phyloP scores from a whole-genome alignment of 2,113 vertebrate species.

The Phasianus colchicus region DNA sequence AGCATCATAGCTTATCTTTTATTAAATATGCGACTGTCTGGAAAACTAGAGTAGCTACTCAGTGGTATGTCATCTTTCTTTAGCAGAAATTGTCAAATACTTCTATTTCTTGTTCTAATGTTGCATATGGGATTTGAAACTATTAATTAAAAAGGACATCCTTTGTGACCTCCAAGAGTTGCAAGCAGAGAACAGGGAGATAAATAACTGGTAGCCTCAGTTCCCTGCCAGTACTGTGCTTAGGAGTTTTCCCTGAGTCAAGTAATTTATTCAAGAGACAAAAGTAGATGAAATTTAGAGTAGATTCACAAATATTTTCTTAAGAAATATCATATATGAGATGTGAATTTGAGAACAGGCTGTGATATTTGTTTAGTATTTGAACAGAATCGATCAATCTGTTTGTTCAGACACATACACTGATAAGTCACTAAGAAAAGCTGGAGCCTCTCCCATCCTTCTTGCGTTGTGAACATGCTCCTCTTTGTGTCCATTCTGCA shows the following conservation, averaged over 20 bases:
- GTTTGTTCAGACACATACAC: constrained; percentile 15
- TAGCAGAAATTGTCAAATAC: neutral
- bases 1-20: neutral
- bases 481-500: neutral
- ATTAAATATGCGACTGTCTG: neutral
- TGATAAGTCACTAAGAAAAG: constrained; percentile 6
- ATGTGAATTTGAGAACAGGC: constrained; percentile 49
- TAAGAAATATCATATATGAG: constrained; percentile 53
- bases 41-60: neutral
- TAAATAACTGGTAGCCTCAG: neutral
- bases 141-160: constrained; percentile 9
- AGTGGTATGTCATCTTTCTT: neutral
- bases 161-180: constrained; percentile 5
- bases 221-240: neutral
- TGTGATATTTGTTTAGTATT: constrained; percentile 66
- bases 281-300: constrained; percentile 58
- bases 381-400: constrained; percentile 45
- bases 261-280: constrained; percentile 42
- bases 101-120: neutral
- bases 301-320: constrained; percentile 58
- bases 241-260: neutral
- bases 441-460: neutral
- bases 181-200: neutral
- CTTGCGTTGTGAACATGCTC: neutral
- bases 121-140: neutral